These are phyloP conservation scores for Pithecia hirsuta DNA, from an alignment of 2,797 vertebrate species.

Conservation along the genomic window DNA sequence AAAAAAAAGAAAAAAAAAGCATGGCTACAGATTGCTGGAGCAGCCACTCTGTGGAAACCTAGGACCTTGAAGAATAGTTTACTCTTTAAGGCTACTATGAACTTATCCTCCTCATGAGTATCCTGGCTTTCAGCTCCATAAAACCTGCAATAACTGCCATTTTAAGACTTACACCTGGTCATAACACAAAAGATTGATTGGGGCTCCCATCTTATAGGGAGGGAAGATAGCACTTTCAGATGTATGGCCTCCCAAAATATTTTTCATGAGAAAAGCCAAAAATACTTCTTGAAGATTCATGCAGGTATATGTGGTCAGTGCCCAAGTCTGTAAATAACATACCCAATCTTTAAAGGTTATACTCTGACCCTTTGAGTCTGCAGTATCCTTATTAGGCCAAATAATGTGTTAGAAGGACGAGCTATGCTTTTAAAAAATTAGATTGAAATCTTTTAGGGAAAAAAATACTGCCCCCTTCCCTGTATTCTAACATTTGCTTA, in stretches of 20 bases:
- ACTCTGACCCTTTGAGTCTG: neutral
- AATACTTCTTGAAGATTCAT: constrained; percentile 65
- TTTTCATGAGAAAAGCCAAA: constrained; percentile 78
- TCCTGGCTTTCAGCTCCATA: constrained; percentile 78
- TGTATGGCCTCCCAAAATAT: constrained; percentile 80
- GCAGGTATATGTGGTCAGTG: constrained; percentile 62
- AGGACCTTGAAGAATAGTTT: constrained; percentile 34
- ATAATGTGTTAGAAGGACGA: constrained; percentile 57
- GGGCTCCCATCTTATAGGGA: constrained; percentile 80
- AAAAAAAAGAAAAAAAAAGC: too few relatives aligned
- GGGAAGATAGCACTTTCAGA: constrained; percentile 78
- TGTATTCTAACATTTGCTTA: constrained; percentile 52
- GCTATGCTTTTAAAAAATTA: constrained; percentile 46
- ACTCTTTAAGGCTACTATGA: constrained; percentile 74
- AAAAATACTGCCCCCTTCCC: constrained; percentile 19
- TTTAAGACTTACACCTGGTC: constrained; percentile 85
- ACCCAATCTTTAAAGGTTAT: neutral
- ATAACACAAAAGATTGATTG: constrained; percentile 84
- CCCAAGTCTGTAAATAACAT: constrained; percentile 76
- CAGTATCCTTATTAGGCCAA: constrained; percentile 58
- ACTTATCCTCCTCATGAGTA: constrained; percentile 65
- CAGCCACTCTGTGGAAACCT: constrained; percentile 22
- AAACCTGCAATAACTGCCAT: constrained; percentile 82
- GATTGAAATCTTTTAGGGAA: constrained; percentile 45
- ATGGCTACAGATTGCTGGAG: neutral